Evolutionary conservation across 2,888 invertebrate species (phyloP).

Genomic region (Heliconius charithonia): DNA sequence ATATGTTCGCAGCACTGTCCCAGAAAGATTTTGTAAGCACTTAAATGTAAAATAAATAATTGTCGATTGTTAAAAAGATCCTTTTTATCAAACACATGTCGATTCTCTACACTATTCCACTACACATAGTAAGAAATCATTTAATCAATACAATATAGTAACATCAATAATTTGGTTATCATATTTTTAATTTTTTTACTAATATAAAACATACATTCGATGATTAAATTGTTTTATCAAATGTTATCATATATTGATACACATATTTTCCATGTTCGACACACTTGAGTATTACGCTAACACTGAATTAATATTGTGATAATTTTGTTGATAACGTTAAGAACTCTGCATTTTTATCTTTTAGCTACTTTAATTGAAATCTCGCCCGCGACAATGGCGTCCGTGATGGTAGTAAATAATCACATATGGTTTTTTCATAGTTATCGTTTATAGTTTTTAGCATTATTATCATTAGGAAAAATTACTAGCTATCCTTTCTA

Average conservation of each 20-base stretch:
- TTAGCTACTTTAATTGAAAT: conserved; percentile 1
- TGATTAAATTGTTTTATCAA: not conserved
- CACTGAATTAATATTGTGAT: conserved; percentile 29
- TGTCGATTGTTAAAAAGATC: not conserved
- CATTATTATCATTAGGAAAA: no score
- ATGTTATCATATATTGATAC: not conserved
- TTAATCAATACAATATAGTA: not conserved
- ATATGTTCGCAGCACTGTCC: no score
- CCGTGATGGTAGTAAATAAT: no score
- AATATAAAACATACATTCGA: not conserved
- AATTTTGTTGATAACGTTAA: conserved; percentile 38
- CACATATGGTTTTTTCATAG: no score
- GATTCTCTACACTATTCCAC: not conserved
- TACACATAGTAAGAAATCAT: not conserved
- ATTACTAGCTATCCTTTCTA: no score
- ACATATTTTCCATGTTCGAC: conserved; percentile 37
- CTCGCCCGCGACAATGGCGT: no score
- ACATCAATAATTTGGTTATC: not conserved
- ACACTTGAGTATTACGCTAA: conserved; percentile 30
- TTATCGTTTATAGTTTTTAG: no score
- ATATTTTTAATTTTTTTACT: not conserved
- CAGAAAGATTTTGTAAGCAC: not conserved
- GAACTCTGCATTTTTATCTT: conserved; percentile 4
- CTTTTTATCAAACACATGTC: not conserved
- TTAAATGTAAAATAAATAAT: not conserved